phyloP scores from a whole-genome alignment of 2,797 vertebrate species.

The Forpus xanthops region DNA sequence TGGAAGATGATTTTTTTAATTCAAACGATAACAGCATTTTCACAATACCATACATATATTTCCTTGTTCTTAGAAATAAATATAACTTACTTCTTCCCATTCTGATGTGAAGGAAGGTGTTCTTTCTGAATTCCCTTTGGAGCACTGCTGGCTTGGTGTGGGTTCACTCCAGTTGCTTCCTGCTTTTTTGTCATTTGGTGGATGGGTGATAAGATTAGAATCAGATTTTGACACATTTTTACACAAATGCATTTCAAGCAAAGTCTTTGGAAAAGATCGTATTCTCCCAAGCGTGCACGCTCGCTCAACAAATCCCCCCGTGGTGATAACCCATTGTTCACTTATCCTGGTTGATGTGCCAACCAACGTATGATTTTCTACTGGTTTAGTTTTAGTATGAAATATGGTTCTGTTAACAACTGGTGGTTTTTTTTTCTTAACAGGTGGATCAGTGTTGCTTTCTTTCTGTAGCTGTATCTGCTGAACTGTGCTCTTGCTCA shows the following conservation, averaged over 20 bases:
- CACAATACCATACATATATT: background rate
- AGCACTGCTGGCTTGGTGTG: conserved; percentile 76
- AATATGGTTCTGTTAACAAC: conserved; percentile 94
- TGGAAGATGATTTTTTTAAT: background rate
- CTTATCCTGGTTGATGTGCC: conserved; percentile 72
- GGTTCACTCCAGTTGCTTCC: conserved; percentile 80
- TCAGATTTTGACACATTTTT: conserved; percentile 94
- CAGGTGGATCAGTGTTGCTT: conserved; percentile 66
- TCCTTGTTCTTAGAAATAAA: background rate
- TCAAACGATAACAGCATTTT: background rate
- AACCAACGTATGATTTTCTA: conserved; percentile 75
- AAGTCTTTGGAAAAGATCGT: conserved; percentile 88
- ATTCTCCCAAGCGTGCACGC: conserved; percentile 94
- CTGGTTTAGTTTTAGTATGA: conserved; percentile 86
- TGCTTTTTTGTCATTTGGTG: conserved; percentile 87
- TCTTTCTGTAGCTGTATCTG: conserved; percentile 71
- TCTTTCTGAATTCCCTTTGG: conserved; percentile 86
- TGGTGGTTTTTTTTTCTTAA: conserved; percentile 86
- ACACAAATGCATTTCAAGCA: conserved; percentile 90
- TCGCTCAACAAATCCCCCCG: conserved; percentile 87
- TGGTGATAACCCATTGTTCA: conserved; percentile 72
- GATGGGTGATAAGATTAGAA: conserved; percentile 90
- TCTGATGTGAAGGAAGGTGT: conserved; percentile 96
- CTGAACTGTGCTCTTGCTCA: conserved; percentile 73
- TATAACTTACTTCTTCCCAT: conserved; percentile 91